A percentile compares a stretch with the other conserved stretches of the same genome.
Conservation (phyloP, 2,888 invertebrate genomes). For the Melitaea athalia region DNA sequence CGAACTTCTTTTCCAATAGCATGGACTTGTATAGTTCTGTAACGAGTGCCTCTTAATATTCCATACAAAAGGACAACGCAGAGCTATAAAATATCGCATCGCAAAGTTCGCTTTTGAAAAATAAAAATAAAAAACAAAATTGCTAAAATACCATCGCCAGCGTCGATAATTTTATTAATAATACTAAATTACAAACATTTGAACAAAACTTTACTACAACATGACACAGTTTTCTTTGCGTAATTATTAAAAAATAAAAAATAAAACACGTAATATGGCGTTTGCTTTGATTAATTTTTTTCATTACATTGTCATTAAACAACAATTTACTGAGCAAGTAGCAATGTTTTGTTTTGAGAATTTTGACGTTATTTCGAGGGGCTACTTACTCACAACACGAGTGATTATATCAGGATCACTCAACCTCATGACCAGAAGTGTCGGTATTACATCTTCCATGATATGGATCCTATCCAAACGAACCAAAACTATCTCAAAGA, state of each 20-base stretch:
- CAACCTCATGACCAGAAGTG: constrained; percentile 92
- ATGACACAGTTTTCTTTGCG: no score
- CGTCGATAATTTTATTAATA: no score
- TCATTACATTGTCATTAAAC: no score
- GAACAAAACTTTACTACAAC: background rate
- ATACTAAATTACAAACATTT: background rate
- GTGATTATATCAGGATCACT: constrained; percentile 94
- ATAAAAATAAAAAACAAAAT: background rate
- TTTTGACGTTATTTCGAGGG: background rate
- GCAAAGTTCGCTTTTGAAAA: constrained; percentile 11
- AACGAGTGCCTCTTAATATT: constrained; percentile 48
- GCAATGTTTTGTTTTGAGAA: background rate
- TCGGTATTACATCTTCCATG: constrained; percentile 94
- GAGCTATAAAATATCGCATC: background rate
- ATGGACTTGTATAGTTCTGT: constrained; percentile 95
- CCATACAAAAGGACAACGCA: background rate
- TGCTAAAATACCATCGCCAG: no score
- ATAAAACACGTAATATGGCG: no score
- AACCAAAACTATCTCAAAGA: constrained; percentile 90
- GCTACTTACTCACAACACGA: constrained; percentile 95
- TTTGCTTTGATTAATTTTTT: no score
- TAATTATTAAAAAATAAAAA: no score
- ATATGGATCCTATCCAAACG: constrained; percentile 93
- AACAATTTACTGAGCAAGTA: background rate
- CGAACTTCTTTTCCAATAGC: constrained; percentile 94